Evolutionary conservation across 2,797 vertebrate genomes (phyloP).

Genomic region (Myotis pilosus): DNA sequence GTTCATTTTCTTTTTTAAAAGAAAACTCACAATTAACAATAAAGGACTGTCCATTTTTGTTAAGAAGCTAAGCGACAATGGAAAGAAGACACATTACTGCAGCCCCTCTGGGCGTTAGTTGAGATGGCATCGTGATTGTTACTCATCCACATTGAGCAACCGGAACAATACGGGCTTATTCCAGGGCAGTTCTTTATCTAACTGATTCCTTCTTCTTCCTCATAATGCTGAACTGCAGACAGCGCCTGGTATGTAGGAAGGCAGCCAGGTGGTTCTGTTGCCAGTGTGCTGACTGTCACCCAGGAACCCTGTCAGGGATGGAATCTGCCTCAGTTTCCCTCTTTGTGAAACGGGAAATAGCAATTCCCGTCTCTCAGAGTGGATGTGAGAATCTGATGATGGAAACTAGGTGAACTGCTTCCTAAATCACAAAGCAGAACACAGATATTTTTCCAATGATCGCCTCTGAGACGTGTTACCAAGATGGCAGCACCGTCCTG

Average conservation of each 20-base stretch:
- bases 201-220: neutral
- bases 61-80: conserved; percentile 75
- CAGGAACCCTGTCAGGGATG: too few species aligned
- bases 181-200: conserved; percentile 48
- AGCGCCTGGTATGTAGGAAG: neutral
- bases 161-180: conserved; percentile 45
- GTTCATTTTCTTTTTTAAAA: conserved; percentile 66
- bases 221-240: neutral
- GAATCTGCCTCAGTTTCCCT: neutral
- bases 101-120: conserved; percentile 71
- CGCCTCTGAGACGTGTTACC: neutral
- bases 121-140: conserved; percentile 68
- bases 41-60: conserved; percentile 67
- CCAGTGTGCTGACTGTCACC: neutral
- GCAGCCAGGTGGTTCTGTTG: neutral
- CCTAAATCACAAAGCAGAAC: neutral
- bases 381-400: neutral
- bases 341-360: neutral
- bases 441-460: neutral
- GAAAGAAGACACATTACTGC: conserved; percentile 73
- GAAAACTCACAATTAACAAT: conserved; percentile 77
- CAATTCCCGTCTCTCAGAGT: neutral
- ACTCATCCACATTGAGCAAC: conserved; percentile 60
- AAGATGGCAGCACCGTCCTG: neutral
- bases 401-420: neutral